These are phyloP conservation scores for Apodemus sylvaticus DNA, from an alignment of 2,113 vertebrate genomes.

Conservation along the genomic window DNA sequence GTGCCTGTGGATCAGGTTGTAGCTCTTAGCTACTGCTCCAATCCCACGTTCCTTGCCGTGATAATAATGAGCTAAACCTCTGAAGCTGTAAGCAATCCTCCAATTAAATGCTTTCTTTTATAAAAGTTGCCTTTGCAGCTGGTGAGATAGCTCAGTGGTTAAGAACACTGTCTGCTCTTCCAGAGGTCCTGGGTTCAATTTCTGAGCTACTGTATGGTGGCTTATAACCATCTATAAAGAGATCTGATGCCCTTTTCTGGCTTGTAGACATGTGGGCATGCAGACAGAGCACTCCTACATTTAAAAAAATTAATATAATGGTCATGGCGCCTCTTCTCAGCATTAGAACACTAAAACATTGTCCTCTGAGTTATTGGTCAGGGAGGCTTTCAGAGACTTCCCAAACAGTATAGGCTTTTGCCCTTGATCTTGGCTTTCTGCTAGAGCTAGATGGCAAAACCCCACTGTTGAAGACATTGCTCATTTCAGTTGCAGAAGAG, in stretches of 20 bases:
- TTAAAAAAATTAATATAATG: not conserved
- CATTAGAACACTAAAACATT: not conserved
- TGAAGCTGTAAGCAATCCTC: not conserved
- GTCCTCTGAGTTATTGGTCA: not conserved
- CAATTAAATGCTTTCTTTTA: not conserved
- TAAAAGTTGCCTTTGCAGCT: not conserved
- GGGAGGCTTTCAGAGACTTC: not conserved
- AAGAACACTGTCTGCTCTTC: no score
- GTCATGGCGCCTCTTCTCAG: not conserved
- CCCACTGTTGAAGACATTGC: not conserved
- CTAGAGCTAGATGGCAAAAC: not conserved
- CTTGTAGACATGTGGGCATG: no score
- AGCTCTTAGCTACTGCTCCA: not conserved
- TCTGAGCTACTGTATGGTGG: no score
- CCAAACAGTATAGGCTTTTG: not conserved
- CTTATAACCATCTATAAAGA: no score
- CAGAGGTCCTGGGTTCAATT: no score
- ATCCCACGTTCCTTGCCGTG: not conserved
- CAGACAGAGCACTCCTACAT: no score
- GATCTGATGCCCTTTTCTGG: no score
- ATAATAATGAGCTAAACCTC: not conserved
- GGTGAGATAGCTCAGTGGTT: no score
- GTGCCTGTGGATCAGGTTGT: not conserved
- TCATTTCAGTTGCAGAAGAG: not conserved
- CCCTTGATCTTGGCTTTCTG: not conserved